phyloP scores from a whole-genome alignment of 2,797 vertebrate species.

The Sarcophilus harrisii region DNA sequence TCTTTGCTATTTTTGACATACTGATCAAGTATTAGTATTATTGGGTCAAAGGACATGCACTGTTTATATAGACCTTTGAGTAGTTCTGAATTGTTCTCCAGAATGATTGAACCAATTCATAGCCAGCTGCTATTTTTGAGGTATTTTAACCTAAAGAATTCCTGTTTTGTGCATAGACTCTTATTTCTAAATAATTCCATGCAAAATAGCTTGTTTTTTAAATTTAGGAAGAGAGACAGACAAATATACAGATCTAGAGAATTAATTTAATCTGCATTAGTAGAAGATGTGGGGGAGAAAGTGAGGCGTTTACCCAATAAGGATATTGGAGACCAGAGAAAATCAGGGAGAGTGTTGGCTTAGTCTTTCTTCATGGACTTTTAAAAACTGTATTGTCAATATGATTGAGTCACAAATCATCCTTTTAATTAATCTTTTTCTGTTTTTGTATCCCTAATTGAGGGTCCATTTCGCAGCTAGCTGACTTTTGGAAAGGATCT shows the following conservation, averaged over 20 bases:
- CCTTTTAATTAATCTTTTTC: background rate
- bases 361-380: background rate
- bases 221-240: background rate
- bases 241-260: background rate
- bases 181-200: background rate
- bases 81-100: background rate
- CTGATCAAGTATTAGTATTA: background rate
- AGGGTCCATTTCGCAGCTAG: background rate
- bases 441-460: background rate
- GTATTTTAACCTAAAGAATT: slow-evolving; percentile 55
- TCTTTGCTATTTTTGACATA: background rate
- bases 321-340: background rate
- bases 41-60: background rate
- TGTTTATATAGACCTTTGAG: background rate
- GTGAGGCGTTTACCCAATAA: background rate
- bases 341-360: background rate
- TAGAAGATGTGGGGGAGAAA: background rate
- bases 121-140: slow-evolving; percentile 52
- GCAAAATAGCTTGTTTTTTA: background rate
- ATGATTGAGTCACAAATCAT: background rate
- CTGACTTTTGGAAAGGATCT: background rate
- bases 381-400: background rate
- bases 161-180: background rate
- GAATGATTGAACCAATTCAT: background rate
- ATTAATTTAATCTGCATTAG: background rate